Conservation (phyloP, 2,113 vertebrate genomes). For the Platichthys stellatus region DNA sequence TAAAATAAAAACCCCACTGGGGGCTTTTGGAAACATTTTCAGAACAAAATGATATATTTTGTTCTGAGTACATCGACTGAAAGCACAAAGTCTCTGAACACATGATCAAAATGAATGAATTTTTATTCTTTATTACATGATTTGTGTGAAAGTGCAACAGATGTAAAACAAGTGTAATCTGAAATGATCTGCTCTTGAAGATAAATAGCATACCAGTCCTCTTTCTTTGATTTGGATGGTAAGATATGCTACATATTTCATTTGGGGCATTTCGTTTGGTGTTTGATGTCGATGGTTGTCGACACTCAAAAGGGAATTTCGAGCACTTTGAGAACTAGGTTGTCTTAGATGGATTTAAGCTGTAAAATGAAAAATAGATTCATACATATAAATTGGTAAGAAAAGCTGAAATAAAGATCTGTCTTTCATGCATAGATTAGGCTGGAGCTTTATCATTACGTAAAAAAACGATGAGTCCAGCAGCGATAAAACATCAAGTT, state of each 20-base stretch:
- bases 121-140: slow-evolving; percentile 10
- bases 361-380: slow-evolving; percentile 52
- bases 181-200: slow-evolving; percentile 21
- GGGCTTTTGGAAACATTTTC: slow-evolving; percentile 1
- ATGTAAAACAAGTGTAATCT: slow-evolving; percentile 35
- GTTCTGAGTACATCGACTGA: no score
- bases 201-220: slow-evolving; percentile 18
- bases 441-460: slow-evolving; percentile 23
- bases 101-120: background rate
- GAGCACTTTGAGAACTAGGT: slow-evolving; percentile 43
- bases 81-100: background rate
- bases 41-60: background rate
- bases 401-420: slow-evolving; percentile 8
- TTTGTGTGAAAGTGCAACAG: background rate
- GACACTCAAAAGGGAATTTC: slow-evolving; percentile 50
- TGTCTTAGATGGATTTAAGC: slow-evolving; percentile 44
- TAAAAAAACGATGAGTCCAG: background rate
- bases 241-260: slow-evolving; percentile 40
- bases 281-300: slow-evolving; percentile 41
- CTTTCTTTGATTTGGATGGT: slow-evolving; percentile 32
- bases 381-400: slow-evolving; percentile 38
- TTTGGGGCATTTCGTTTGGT: slow-evolving; percentile 34
- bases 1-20: background rate
- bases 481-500: slow-evolving; percentile 44
- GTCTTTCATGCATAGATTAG: slow-evolving; percentile 26